Percentiles rank a stretch among this genome's conserved stretches.
Conservation (phyloP, 2,797 vertebrate species). For the Zalophus californianus region DNA sequence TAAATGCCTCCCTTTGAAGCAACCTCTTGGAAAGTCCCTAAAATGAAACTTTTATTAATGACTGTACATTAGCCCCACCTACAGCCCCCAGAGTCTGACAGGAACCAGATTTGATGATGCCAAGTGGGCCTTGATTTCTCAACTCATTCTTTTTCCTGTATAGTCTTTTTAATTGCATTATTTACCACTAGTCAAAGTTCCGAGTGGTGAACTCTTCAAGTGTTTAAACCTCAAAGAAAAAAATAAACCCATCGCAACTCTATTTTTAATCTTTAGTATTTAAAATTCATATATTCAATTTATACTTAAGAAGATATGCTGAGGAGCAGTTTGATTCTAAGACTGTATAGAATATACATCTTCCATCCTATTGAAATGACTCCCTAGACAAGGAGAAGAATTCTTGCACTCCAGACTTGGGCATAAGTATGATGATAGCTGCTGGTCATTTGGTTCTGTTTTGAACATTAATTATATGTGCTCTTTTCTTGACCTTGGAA, state of each 20-base stretch:
- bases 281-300: neutral
- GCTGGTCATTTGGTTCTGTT: neutral
- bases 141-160: neutral
- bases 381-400: neutral
- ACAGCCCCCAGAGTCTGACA: neutral
- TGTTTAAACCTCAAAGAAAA: neutral
- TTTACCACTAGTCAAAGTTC: constrained; percentile 26
- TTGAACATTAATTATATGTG: neutral
- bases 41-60: constrained; percentile 35
- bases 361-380: neutral
- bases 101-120: constrained; percentile 30
- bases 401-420: neutral
- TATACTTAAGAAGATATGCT: neutral
- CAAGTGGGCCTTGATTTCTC: neutral
- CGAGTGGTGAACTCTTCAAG: neutral
- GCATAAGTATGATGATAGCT: neutral
- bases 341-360: neutral
- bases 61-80: neutral
- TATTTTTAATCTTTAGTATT: constrained; percentile 46
- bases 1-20: constrained; percentile 27
- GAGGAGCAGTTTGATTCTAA: neutral
- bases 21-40: neutral
- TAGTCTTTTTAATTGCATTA: neutral
- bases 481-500: neutral
- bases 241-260: neutral